Evolutionary conservation across 2,888 invertebrate genomes (phyloP).

Genomic region (Perizoma affinitatum): DNA sequence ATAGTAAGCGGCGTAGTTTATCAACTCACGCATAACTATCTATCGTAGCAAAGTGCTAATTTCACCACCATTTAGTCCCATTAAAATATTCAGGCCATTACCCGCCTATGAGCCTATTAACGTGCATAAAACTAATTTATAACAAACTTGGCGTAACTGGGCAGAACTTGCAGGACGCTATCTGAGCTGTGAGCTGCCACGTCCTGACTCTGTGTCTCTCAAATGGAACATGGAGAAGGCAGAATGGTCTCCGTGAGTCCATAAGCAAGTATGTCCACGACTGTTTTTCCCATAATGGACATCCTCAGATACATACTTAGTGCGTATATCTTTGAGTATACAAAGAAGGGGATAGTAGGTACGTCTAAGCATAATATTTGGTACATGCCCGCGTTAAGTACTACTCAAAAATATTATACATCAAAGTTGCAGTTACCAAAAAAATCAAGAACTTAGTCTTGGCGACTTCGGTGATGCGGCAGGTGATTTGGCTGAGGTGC

Average conservation of each 20-base stretch:
- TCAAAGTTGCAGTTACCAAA: too few species aligned
- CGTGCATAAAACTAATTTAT: slow-evolving; percentile 42
- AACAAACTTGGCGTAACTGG: slow-evolving; percentile 34
- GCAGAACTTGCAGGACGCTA: slow-evolving; percentile 28
- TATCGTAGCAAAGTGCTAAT: slow-evolving; percentile 19
- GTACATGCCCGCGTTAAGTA: too few species aligned
- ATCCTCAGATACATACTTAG: too few species aligned
- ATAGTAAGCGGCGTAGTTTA: neutral
- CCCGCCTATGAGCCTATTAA: slow-evolving; percentile 22
- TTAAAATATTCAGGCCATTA: slow-evolving; percentile 29
- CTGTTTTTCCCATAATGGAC: too few species aligned
- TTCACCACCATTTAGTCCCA: slow-evolving; percentile 25
- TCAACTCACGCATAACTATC: slow-evolving; percentile 15
- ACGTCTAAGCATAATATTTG: too few species aligned
- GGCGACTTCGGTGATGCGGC: too few species aligned
- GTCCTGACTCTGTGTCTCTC: slow-evolving; percentile 29
- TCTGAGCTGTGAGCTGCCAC: slow-evolving; percentile 31
- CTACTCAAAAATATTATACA: too few species aligned
- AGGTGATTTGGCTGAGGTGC: too few species aligned
- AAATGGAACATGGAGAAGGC: slow-evolving; percentile 2
- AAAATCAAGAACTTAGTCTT: too few species aligned
- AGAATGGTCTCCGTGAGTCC: slow-evolving; percentile 11
- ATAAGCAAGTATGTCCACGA: too few species aligned
- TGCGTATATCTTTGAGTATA: too few species aligned
- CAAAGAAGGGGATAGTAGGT: too few species aligned